phyloP scores from a whole-genome alignment of 2,113 vertebrate species.

The Passer montanus region DNA sequence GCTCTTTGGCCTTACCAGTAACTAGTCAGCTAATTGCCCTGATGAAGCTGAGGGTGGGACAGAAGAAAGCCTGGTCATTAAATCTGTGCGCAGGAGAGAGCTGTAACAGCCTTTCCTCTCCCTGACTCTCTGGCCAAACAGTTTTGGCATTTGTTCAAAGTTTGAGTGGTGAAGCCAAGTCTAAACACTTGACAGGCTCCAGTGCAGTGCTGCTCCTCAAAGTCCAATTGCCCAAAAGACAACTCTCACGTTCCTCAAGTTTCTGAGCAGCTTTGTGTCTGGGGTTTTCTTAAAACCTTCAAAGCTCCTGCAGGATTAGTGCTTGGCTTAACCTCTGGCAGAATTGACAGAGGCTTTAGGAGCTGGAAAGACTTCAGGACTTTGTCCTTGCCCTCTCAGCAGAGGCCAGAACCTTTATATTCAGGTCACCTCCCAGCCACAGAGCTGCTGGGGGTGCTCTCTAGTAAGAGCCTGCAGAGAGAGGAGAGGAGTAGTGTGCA shows the following conservation, averaged over 20 bases:
- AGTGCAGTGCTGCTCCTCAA: neutral
- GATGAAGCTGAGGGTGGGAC: neutral
- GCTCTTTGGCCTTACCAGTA: neutral
- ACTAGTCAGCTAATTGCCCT: neutral
- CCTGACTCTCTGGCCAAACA: neutral
- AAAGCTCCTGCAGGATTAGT: neutral
- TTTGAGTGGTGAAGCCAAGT: neutral
- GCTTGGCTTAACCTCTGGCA: neutral
- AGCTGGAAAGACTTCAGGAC: neutral
- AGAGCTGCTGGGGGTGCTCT: neutral
- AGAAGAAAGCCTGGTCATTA: neutral
- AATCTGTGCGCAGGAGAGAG: neutral
- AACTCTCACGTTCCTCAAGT: neutral
- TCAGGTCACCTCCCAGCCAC: neutral
- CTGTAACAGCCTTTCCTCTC: neutral
- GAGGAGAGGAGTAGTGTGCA: neutral
- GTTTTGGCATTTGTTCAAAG: neutral
- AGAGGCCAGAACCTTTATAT: neutral
- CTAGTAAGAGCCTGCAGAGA: neutral
- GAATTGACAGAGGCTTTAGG: neutral
- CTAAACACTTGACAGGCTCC: fast-evolving
- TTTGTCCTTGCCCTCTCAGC: neutral
- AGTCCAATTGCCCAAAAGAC: neutral
- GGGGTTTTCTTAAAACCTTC: neutral
- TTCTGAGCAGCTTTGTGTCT: neutral